phyloP scores from a whole-genome alignment of 2,113 vertebrate genomes.

The Osmerus mordax region DNA sequence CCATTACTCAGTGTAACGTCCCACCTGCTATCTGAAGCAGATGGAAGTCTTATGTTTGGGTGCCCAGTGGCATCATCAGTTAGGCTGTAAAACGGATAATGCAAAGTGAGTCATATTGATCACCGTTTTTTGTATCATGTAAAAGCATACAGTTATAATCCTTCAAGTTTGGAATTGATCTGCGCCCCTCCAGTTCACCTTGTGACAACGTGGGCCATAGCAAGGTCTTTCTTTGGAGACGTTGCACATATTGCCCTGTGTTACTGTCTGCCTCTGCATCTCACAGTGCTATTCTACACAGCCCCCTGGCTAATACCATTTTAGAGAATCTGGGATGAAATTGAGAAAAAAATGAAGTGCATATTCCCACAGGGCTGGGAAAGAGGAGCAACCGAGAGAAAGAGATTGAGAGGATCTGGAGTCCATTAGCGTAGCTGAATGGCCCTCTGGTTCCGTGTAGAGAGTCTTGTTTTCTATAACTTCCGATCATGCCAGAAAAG shows the following conservation, averaged over 20 bases:
- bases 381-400: constrained; percentile 5
- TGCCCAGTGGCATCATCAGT: constrained; percentile 5
- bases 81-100: constrained; percentile 17
- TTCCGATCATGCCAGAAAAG: constrained; percentile 28
- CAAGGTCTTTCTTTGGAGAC: no score
- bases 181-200: no score
- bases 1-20: constrained; percentile 32
- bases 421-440: constrained; percentile 35
- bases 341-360: constrained; percentile 25
- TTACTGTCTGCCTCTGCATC: constrained; percentile 8
- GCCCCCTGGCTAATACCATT: constrained; percentile 38
- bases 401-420: not conserved
- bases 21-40: not conserved
- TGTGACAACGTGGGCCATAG: no score
- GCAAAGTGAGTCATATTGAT: constrained; percentile 5
- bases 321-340: constrained; percentile 38
- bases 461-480: constrained; percentile 45
- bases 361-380: constrained; percentile 7
- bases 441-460: constrained; percentile 34
- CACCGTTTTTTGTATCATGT: no score
- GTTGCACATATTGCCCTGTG: no score
- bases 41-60: constrained; percentile 24
- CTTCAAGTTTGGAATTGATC: no score
- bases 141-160: no score
- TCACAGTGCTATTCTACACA: constrained; percentile 44